Conservation (phyloP, 1,140 invertebrate genomes). For the Brachionus sp. region DNA sequence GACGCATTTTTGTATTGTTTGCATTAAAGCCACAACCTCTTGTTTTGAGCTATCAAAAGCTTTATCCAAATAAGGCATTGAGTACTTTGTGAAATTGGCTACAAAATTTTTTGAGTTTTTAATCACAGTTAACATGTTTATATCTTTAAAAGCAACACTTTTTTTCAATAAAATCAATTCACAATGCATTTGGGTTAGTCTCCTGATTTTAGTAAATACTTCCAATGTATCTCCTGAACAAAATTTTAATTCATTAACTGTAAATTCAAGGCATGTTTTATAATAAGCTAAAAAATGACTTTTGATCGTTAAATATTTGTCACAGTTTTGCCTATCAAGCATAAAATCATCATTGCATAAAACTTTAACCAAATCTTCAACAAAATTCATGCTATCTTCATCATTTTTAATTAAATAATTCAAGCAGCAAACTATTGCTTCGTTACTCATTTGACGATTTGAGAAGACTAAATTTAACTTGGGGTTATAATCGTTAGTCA, state of each 20-base stretch:
- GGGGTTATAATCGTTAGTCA: slow-evolving; percentile 16
- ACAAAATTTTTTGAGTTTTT: slow-evolving; percentile 37
- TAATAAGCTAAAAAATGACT: slow-evolving; percentile 30
- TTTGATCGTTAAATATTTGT: slow-evolving; percentile 25
- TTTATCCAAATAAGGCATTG: slow-evolving; percentile 33
- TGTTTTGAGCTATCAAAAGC: not conserved
- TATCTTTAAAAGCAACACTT: slow-evolving; percentile 14
- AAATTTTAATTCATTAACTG: slow-evolving; percentile 19
- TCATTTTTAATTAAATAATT: not conserved
- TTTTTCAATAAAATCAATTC: slow-evolving; percentile 19
- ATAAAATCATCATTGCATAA: slow-evolving; percentile 2
- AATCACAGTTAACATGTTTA: slow-evolving; percentile 6
- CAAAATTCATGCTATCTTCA: not conserved
- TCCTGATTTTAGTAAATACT: not conserved
- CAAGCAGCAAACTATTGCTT: not conserved
- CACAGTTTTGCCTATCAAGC: slow-evolving; percentile 32
- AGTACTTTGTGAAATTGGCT: slow-evolving; percentile 1
- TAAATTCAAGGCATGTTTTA: not conserved
- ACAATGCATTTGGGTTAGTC: not conserved
- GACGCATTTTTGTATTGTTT: slow-evolving; percentile 30
- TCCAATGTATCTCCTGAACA: not conserved
- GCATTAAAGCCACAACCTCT: not conserved
- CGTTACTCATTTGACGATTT: slow-evolving; percentile 8
- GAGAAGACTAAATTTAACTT: not conserved
- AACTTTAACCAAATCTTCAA: not conserved